Evolutionary conservation across 2,113 vertebrate genomes (phyloP).

Genomic region (Corydoras sp.): DNA sequence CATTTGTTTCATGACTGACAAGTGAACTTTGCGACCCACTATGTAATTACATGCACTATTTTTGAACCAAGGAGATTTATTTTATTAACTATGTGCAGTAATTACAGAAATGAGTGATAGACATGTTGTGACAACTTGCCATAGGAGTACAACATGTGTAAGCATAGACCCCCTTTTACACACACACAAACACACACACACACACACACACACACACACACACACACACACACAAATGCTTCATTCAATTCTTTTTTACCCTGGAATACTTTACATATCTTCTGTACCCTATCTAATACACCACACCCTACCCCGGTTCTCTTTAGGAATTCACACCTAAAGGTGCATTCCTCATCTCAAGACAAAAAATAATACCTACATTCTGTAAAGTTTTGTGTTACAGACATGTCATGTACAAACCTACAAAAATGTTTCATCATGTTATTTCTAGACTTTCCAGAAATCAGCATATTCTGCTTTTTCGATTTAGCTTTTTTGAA

Average conservation of each 20-base stretch:
- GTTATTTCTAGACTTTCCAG: no score
- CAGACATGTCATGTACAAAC: no score
- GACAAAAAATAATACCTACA: no score
- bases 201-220: conserved; percentile 7
- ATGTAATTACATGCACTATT: conserved; percentile 4
- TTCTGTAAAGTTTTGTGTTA: no score
- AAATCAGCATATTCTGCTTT: no score
- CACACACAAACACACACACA: conserved; percentile 4
- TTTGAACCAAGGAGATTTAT: conserved; percentile 18
- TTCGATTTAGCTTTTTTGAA: no score
- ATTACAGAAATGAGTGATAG: conserved; percentile 5
- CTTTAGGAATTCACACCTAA: not conserved
- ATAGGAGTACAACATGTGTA: not conserved
- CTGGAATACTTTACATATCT: no score
- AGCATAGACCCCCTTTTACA: not conserved
- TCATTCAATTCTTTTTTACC: no score
- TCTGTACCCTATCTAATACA: no score
- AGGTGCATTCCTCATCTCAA: conserved; percentile 3
- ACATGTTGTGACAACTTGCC: not conserved
- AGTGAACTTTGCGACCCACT: not conserved
- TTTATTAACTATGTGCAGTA: conserved; percentile 2
- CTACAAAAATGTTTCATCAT: no score
- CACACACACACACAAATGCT: not conserved
- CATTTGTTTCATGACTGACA: not conserved
- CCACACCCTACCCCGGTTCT: not conserved